Base-by-base conservation (phyloP, 2,888 invertebrate genomes). In the Tridacna crocea region DNA sequence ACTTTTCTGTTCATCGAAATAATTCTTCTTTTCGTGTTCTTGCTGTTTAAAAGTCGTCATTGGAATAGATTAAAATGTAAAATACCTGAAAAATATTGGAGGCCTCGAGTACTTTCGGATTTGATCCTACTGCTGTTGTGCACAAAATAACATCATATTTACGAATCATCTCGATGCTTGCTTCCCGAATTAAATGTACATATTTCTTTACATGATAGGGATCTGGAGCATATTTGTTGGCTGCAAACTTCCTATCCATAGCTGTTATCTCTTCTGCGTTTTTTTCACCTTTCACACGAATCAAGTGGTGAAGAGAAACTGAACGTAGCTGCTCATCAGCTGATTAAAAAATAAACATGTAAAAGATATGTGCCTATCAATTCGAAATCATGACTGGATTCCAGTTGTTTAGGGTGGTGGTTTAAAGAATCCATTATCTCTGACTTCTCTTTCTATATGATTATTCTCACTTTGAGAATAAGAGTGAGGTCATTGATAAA, bases 81-180 rank as follows among this genome's bases (percentile, higher is more conserved):
- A 19, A 55, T 63, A 63, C 85, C 85, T 85, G 85, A 26, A 77
- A 75, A n/a, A 85, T 79, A 36, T 60, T 65, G 27, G 83, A 61
- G n/a, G 80, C 86, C 22, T 83, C 61, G 48, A 80, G 65, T 19
- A 86, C 73, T 46, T 82, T 86, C n/a, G 82, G 79, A 66, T 81
- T 86, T 17, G 88, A 84, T 22, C 87, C 89, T 22, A 86, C 88
- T 17, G 89, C 83, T 22, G 90, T 90, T 11, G 92, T 92, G 70
- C 89, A 90, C 2, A 92, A 81, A 24, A 92, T 88, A 17, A 92
- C 83, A 22, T 92, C 88, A 65, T 89, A 83, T 55, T 82, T 75
- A 19, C 75, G 77, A 15, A 91, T 72, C 46, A 88, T 88, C 3
- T 81, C 84, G 22, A 82, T 78, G 22, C 88, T 86, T 19, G 89